Evolutionary conservation across 1,140 invertebrate genomes (phyloP).

Genomic region (Leptopilina clavipes): DNA sequence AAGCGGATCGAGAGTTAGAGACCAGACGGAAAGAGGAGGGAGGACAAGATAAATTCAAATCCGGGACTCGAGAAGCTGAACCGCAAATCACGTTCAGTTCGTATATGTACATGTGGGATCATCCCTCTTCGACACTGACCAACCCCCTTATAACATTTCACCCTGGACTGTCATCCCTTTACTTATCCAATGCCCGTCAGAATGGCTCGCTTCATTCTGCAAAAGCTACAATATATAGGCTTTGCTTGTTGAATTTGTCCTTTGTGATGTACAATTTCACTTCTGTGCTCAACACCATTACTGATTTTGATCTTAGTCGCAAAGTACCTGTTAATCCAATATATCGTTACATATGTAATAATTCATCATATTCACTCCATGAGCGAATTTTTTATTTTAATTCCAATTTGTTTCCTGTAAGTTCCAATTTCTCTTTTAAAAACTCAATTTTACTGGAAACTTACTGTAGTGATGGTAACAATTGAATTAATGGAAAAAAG

Average conservation of each 20-base stretch:
- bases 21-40: slow-evolving; percentile 42
- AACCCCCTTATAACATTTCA: slow-evolving; percentile 59
- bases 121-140: slow-evolving; percentile 68
- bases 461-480: too few relatives aligned
- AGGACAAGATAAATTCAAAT: slow-evolving; percentile 71
- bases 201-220: slow-evolving; percentile 38
- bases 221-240: slow-evolving; percentile 22
- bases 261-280: neutral
- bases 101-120: slow-evolving; percentile 67
- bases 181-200: slow-evolving; percentile 62
- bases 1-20: slow-evolving; percentile 17
- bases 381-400: too few relatives aligned
- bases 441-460: too few relatives aligned
- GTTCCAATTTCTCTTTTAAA: too few relatives aligned
- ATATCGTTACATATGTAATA: neutral
- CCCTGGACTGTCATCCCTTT: slow-evolving; percentile 63
- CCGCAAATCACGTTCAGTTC: slow-evolving; percentile 68
- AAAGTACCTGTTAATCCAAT: neutral
- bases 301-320: neutral
- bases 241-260: neutral
- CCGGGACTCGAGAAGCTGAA: slow-evolving; percentile 64
- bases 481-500: too few relatives aligned
- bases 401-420: too few relatives aligned
- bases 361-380: too few relatives aligned
- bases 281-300: neutral